Conservation (phyloP, 37 sponge, comb jelly and placozoan species). For the Aphrocallistes beatrix region DNA sequence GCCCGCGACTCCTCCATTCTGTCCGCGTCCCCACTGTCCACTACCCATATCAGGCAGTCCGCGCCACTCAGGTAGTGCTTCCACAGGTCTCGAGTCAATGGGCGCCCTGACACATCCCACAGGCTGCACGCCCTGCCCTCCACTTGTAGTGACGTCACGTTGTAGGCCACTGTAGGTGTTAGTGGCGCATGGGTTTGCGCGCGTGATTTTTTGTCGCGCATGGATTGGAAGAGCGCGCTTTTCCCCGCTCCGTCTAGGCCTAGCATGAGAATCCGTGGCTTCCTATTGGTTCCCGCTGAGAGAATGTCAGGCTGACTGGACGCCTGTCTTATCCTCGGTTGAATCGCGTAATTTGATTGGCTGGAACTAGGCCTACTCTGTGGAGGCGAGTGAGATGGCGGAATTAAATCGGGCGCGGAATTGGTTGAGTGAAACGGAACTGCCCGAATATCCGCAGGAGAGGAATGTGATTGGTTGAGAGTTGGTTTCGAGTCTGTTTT, state of each 20-base stretch:
- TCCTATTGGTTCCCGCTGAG: background rate
- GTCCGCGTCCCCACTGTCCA: background rate
- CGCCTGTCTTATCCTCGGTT: background rate
- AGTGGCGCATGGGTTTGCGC: background rate
- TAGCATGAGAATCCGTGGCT: background rate
- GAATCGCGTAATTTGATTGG: background rate
- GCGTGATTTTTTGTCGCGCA: background rate
- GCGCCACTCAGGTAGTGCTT: conserved; percentile 10
- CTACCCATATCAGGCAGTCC: background rate
- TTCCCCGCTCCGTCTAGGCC: background rate
- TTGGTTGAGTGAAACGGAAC: background rate
- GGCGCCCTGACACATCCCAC: background rate
- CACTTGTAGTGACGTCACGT: background rate
- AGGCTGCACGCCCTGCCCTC: background rate
- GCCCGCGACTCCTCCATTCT: background rate
- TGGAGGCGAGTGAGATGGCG: too few relatives aligned
- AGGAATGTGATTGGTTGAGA: background rate
- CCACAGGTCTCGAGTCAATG: background rate
- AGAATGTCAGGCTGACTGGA: conserved; percentile 1
- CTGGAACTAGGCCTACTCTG: background rate
- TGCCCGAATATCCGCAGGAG: background rate
- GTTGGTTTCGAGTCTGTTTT: background rate
- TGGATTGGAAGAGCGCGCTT: background rate
- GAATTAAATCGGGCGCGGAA: background rate
- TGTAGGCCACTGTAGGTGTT: background rate